Evolutionary conservation across 2,113 vertebrate genomes (phyloP), one percentile per base, ranked within the genome.

Genomic region (Pedionomus torquatus): DNA sequence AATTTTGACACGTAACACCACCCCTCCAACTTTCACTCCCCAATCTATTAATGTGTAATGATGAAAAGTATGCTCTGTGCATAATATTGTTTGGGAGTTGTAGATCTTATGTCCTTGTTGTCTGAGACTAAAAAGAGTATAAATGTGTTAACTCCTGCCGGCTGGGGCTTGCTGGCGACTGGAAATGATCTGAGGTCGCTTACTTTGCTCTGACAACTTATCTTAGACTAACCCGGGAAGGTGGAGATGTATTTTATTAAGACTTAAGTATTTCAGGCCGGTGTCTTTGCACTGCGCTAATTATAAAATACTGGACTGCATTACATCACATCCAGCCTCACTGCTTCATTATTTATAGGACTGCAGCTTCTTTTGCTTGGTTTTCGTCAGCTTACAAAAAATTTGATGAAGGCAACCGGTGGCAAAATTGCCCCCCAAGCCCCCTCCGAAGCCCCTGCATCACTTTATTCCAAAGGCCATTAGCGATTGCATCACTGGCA

Each of bases 1-100:
- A 97, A 97, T 95, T 95, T 95, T 97, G 97, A 97, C 95, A 83
- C 12, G 81, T 89, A 97, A 97, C 87, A 65, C 96, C 95, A 97
- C 94, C 95, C 91, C 89, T 96, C 97, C 96, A 96, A 95, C 97
- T 97, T 96, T 72, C 91, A 69, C 89, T 97, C 96, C 87, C 86
- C 71, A 81, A 84, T 95, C 92, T 95, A 95, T 97, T 96, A 96
- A 91, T 89, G 87, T 2, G 51, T 94, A 85, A 96, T 93, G 96
- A 95, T 97, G 97, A 95, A 93, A 94, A 95, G 91, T 89, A 72
- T 51, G 87, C 54, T 85, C 37, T 33, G 4, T 82, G 94, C 94
- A 87, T 94, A 79, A 89, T 89, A 61, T 44, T 95, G 94, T 87
- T 95, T 57, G 84, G 79, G 96, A 94, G 84, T 87, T 96, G 58